Conservation (phyloP, 2,797 vertebrate genomes). For the Pantherophis alleghaniensis region DNA sequence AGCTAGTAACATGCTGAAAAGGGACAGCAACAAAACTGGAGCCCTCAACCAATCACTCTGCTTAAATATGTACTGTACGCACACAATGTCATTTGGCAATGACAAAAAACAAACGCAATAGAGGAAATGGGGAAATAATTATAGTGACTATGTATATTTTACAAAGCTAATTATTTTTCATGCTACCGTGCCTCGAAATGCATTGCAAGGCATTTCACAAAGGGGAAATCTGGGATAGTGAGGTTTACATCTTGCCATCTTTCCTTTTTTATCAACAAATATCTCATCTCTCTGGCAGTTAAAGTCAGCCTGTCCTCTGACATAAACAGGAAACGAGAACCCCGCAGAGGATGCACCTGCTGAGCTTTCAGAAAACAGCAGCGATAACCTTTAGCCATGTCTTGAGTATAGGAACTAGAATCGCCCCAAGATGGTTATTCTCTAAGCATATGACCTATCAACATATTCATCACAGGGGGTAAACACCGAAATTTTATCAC, state of each 20-base stretch:
- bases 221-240: background rate
- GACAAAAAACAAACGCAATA: background rate
- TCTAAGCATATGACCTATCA: background rate
- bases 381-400: conserved; percentile 7
- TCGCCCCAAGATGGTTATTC: conserved; percentile 1
- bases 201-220: background rate
- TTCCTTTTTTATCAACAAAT: conserved; percentile 2
- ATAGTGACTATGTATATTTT: background rate
- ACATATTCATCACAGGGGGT: background rate
- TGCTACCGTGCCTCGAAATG: background rate
- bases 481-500: background rate
- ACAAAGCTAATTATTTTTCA: background rate
- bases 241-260: background rate
- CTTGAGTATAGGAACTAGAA: conserved; percentile 15
- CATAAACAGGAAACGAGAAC: conserved; percentile 30
- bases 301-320: conserved; percentile 13
- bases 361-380: conserved; percentile 9
- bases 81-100: background rate
- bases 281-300: background rate
- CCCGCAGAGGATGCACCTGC: conserved; percentile 37
- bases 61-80: background rate
- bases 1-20: background rate
- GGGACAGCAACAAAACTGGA: background rate
- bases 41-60: background rate
- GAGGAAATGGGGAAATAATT: background rate